These are phyloP conservation scores for Ptilodon capucinus DNA, from an alignment of 2,888 invertebrate genomes.

Conservation along the genomic window DNA sequence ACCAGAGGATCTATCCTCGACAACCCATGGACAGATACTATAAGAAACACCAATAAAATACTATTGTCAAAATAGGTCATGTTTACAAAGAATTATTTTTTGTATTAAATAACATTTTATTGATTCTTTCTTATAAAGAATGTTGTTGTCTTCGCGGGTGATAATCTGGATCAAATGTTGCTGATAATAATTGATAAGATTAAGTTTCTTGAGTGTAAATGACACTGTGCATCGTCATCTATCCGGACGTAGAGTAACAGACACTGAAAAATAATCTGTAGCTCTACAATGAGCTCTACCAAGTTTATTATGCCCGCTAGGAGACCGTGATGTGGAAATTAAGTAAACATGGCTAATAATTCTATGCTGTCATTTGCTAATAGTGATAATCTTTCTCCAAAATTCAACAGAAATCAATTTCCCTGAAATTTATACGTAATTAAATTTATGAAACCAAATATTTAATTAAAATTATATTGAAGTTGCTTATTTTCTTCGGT, in stretches of 20 bases:
- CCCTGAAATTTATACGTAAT: too few species aligned
- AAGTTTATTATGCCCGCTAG: too few species aligned
- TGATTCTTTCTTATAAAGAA: neutral
- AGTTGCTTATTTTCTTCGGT: neutral
- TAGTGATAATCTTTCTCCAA: too few species aligned
- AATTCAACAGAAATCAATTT: too few species aligned
- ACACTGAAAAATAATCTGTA: too few species aligned
- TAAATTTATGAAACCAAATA: neutral
- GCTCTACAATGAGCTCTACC: too few species aligned
- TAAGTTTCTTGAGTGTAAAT: too few species aligned
- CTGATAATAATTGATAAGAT: neutral
- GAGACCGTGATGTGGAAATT: too few species aligned
- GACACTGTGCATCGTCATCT: too few species aligned
- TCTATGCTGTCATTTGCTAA: too few species aligned
- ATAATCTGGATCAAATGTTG: neutral
- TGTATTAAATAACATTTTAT: neutral
- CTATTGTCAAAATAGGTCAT: neutral
- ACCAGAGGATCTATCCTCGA: slow-evolving; percentile 40
- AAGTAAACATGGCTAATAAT: too few species aligned
- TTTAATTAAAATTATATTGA: neutral
- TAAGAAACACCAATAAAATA: slow-evolving; percentile 2
- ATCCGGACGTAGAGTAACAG: too few species aligned
- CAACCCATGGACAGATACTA: slow-evolving; percentile 5
- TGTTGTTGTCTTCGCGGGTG: neutral
- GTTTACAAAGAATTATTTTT: neutral